These are phyloP conservation scores for Pardosa pseudoannulata DNA, from an alignment of 2,888 invertebrate species.

Conservation along the genomic window DNA sequence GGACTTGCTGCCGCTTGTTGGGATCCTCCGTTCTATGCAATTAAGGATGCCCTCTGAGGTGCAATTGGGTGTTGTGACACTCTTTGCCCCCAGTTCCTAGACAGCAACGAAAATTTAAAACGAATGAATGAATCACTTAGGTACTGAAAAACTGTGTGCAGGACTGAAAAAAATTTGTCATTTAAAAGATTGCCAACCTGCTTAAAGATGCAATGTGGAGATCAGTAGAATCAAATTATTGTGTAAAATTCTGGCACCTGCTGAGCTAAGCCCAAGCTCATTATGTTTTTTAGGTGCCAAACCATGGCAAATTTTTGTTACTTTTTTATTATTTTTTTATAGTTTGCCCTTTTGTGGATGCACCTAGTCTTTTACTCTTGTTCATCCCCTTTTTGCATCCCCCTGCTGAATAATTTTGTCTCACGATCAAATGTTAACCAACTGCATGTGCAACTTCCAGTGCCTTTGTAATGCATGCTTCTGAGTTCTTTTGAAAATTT, in stretches of 20 bases:
- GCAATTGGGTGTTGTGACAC: slow-evolving; percentile 59
- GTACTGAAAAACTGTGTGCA: slow-evolving; percentile 45
- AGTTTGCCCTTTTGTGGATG: slow-evolving; percentile 66
- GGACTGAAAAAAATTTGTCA: slow-evolving; percentile 45
- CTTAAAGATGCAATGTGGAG: slow-evolving; percentile 60
- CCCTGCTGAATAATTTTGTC: slow-evolving; percentile 56
- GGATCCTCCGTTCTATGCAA: slow-evolving; percentile 68
- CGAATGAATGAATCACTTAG: slow-evolving; percentile 66
- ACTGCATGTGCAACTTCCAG: slow-evolving; percentile 72
- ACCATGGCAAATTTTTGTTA: slow-evolving; percentile 59
- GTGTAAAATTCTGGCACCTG: slow-evolving; percentile 61
- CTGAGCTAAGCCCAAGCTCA: slow-evolving; percentile 61
- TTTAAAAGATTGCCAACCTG: slow-evolving; percentile 37
- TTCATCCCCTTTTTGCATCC: slow-evolving; percentile 52
- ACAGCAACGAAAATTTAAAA: slow-evolving; percentile 68
- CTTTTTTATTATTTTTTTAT: slow-evolving; percentile 40
- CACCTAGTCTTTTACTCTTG: slow-evolving; percentile 69
- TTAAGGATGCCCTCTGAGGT: slow-evolving; percentile 70
- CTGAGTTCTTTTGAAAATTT: slow-evolving; percentile 70
- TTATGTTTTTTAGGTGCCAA: slow-evolving; percentile 66
- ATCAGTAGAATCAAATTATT: slow-evolving; percentile 64
- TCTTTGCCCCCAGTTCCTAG: slow-evolving; percentile 71
- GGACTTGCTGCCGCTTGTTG: slow-evolving; percentile 71
- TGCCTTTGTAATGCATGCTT: slow-evolving; percentile 72
- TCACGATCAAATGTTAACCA: slow-evolving; percentile 70